A percentile compares a stretch with the other conserved stretches of the same genome.
phyloP scores from a whole-genome alignment of 1,140 invertebrate species.

The Pseudomyrmex dendroicus region DNA sequence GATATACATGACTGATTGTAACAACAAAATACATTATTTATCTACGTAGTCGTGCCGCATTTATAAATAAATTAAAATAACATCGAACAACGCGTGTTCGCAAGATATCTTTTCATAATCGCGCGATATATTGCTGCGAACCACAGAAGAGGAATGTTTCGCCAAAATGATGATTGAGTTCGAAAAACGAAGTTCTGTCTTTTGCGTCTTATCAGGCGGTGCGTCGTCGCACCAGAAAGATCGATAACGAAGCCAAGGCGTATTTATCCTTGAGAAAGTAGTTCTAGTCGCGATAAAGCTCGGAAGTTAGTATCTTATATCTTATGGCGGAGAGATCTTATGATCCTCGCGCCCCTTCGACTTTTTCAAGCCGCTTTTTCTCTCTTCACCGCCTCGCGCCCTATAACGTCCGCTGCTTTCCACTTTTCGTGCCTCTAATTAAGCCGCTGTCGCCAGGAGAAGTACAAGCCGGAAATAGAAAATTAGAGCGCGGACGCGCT shows the following conservation, averaged over 20 bases:
- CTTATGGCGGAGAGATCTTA: neutral
- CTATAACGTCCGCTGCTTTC: neutral
- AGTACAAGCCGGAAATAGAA: constrained; percentile 58
- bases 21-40: too few relatives aligned
- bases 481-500: constrained; percentile 36
- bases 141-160: neutral
- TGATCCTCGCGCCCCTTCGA: neutral
- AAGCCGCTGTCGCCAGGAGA: constrained; percentile 41
- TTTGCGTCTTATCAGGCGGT: constrained; percentile 36
- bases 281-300: constrained; percentile 40
- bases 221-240: constrained; percentile 17
- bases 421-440: constrained; percentile 56
- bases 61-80: neutral
- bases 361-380: neutral
- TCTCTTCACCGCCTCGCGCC: neutral
- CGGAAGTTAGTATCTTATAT: constrained; percentile 52
- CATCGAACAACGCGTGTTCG: neutral
- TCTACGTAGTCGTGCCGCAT: neutral
- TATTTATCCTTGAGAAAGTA: constrained; percentile 44
- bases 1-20: too few relatives aligned
- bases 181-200: constrained; percentile 27
- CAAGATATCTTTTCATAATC: neutral
- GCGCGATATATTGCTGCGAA: neutral
- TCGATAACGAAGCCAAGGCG: constrained; percentile 50
- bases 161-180: neutral